A percentile compares a stretch with the other conserved stretches of the same genome.
These are phyloP conservation scores for Corella eumyota DNA, from an alignment of 23 tunicate genomes.

Conservation along the genomic window DNA sequence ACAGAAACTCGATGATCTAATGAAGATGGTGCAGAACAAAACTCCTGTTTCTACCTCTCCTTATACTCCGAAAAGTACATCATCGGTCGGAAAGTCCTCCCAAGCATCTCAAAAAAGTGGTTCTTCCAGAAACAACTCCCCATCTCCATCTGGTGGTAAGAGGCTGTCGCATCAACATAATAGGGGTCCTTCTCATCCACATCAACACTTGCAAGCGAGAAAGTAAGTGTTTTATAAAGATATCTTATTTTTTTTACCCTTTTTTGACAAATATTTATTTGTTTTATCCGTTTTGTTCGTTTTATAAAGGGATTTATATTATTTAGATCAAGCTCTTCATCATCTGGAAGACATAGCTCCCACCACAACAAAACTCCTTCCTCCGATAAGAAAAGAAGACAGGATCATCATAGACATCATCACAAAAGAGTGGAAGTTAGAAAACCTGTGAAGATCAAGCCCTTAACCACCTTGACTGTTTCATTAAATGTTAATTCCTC, in stretches of 20 bases:
- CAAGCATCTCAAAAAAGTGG: slow-evolving; percentile 30
- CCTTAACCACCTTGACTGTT: slow-evolving; percentile 61
- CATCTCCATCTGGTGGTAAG: slow-evolving; percentile 15
- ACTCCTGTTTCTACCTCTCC: slow-evolving; percentile 16
- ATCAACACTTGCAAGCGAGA: too few species aligned
- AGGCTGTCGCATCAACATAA: slow-evolving; percentile 3
- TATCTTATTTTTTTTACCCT: too few species aligned
- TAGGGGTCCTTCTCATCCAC: too few species aligned
- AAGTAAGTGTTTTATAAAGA: too few species aligned
- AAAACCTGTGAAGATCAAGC: slow-evolving; percentile 1
- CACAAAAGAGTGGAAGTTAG: too few species aligned
- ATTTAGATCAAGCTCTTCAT: background rate
- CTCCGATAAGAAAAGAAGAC: too few species aligned
- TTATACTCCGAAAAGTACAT: slow-evolving; percentile 43
- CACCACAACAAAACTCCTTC: too few species aligned
- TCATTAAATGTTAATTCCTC: slow-evolving; percentile 38
- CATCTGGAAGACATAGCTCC: slow-evolving; percentile 2
- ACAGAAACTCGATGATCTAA: background rate
- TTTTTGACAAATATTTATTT: too few species aligned
- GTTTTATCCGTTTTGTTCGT: too few species aligned
- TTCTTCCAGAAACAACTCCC: slow-evolving; percentile 29
- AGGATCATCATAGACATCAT: too few species aligned
- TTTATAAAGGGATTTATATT: too few species aligned
- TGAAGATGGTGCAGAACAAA: slow-evolving; percentile 4
- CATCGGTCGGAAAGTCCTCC: slow-evolving; percentile 19